Conservation (phyloP, 35 echinoderm and acorn worm genomes). For the Lytechinus variegatus region DNA sequence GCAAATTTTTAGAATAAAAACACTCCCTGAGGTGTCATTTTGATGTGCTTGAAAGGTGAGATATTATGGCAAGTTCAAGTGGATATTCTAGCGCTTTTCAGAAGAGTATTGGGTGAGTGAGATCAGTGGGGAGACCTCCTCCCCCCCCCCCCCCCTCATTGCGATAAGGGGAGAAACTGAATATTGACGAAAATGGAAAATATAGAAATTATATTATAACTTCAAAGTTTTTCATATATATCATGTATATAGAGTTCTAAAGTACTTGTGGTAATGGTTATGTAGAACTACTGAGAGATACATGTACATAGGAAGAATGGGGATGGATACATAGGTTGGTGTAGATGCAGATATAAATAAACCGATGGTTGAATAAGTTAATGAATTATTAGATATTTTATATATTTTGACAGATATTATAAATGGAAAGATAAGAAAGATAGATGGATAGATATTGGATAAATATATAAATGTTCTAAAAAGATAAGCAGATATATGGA, state of each 20-base stretch:
- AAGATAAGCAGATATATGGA: background rate
- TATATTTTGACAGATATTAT: too few relatives aligned
- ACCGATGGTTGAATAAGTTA: background rate
- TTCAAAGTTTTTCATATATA: too few relatives aligned
- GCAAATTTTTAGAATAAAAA: background rate
- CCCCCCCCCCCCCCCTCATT: too few relatives aligned
- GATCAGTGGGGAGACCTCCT: background rate
- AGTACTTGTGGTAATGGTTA: too few relatives aligned
- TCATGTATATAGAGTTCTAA: too few relatives aligned
- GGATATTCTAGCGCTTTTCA: background rate
- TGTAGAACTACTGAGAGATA: background rate
- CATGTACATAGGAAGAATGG: background rate
- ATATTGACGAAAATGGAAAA: too few relatives aligned
- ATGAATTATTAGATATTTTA: too few relatives aligned
- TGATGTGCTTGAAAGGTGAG: background rate
- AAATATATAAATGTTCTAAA: background rate
- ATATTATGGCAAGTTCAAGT: background rate
- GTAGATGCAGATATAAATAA: background rate
- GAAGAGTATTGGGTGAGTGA: background rate
- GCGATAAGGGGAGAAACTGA: too few relatives aligned
- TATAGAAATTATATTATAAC: too few relatives aligned
- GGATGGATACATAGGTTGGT: too few relatives aligned
- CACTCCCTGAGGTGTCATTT: background rate
- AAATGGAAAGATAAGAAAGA: too few relatives aligned
- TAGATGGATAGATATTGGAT: too few relatives aligned